Evolutionary conservation across 2,113 vertebrate genomes (phyloP).

Genomic region (Rhizomys pruinosus): DNA sequence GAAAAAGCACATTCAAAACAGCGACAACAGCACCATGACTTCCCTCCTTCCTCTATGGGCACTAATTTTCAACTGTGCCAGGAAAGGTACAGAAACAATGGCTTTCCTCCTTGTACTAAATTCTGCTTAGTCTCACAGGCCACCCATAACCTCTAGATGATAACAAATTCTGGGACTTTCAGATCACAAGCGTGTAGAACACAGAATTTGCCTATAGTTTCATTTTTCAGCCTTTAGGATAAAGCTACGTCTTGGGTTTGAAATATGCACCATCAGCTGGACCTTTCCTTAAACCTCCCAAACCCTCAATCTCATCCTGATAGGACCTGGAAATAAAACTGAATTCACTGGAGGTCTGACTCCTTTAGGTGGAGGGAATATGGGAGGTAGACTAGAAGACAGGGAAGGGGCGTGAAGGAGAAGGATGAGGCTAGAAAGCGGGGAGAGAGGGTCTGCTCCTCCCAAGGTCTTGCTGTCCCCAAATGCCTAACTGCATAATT

Average conservation of each 20-base stretch:
- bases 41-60: not conserved
- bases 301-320: not conserved
- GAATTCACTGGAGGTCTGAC: not conserved
- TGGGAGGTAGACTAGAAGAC: too few species aligned
- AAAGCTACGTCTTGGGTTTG: not conserved
- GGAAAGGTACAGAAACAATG: conserved; percentile 6
- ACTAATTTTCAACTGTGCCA: conserved; percentile 36
- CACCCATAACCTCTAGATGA: not conserved
- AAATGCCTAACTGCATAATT: not conserved
- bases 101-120: not conserved
- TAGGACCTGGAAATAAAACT: not conserved
- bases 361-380: not conserved
- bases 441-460: not conserved
- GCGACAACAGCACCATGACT: not conserved
- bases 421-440: not conserved
- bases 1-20: not conserved
- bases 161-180: not conserved
- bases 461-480: not conserved
- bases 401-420: not conserved
- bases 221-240: not conserved
- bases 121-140: not conserved
- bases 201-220: not conserved
- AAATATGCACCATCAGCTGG: conserved; percentile 5
- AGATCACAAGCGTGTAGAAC: not conserved
- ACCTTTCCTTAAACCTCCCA: not conserved